Conservation (phyloP, 2,797 vertebrate species). For the Novumbra hubbsi region DNA sequence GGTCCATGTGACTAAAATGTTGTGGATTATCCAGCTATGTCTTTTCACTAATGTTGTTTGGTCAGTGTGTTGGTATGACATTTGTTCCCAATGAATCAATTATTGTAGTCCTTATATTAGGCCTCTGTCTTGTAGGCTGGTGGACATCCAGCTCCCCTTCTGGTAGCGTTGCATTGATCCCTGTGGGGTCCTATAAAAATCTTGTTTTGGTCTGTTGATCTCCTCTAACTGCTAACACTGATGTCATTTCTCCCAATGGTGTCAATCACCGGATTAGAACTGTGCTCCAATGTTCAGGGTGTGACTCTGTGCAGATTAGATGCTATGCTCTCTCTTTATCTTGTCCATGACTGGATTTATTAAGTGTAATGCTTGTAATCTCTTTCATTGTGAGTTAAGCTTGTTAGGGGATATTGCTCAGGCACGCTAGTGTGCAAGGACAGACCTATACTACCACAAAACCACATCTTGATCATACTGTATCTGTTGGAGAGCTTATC, state of each 20-base stretch:
- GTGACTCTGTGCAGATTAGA: conserved; percentile 42
- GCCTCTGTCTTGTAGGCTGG: conserved; percentile 10
- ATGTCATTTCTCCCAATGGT: conserved; percentile 47
- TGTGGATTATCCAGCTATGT: neutral
- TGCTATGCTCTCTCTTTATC: conserved; percentile 50
- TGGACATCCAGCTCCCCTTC: neutral
- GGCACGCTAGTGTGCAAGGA: conserved; percentile 49
- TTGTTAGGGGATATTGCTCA: conserved; percentile 45
- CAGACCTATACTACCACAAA: conserved; percentile 37
- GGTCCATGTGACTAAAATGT: neutral
- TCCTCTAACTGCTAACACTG: conserved; percentile 34
- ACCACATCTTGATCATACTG: conserved; percentile 11
- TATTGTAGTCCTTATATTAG: neutral
- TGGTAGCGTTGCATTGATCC: conserved; percentile 24
- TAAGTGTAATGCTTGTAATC: conserved; percentile 64
- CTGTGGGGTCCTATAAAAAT: conserved; percentile 15
- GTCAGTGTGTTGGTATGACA: neutral
- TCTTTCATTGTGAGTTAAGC: conserved; percentile 59
- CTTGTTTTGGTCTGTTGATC: conserved; percentile 51
- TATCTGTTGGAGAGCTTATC: conserved; percentile 32
- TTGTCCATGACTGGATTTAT: conserved; percentile 60
- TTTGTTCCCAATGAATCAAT: neutral
- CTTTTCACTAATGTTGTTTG: neutral
- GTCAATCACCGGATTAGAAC: conserved; percentile 61
- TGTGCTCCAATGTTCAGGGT: conserved; percentile 44